Base-by-base conservation (phyloP, 1,140 invertebrate species). In the Drosophila nigrodunni region DNA sequence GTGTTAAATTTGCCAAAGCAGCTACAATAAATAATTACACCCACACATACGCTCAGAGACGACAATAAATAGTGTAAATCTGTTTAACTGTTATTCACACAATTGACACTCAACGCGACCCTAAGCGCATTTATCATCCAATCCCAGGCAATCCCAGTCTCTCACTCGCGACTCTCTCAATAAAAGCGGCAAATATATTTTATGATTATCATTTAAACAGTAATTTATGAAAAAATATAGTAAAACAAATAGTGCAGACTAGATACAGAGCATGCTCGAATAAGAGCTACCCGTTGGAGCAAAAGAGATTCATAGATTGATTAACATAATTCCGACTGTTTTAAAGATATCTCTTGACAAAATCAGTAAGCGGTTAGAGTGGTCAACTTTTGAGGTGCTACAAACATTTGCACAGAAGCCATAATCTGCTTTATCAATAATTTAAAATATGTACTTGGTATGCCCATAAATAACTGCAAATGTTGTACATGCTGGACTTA, bases 51-150 rank as follows among this genome's bases (percentile, higher is more conserved):
- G 9, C 6, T 44, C 64, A 60, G 73, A 47, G 58, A 54, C 64
- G 59, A 67, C 65, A 69, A 85, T 86, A 85, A 85, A 85, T 85
- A 85, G 66, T 72, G 68, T 87, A 78, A 88, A 88, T 87, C 80
- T 82, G 73, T 79, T 77, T 65, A 78, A 78, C 74, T 82, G 86
- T 87, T 82, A 71, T 82, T 59, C 82, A 75, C 74, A 85, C 82
- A 86, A 86, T 87, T 86, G 82, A 87, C 82, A 86, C 78, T 75
- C 78, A 83, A 55, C 75, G 78, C 67, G 82, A 87, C 82, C 80
- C 78, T 73, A 64, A 76, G 75, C 78, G 54, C 76, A 86, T 86
- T 86, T 74, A 87, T 86, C 79, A 88, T 82, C 70, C 64, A 70
- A 78, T 83, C 58, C 60, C 67, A 60, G 39, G n/a, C 13, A 68